Conservation (phyloP, 2,888 invertebrate genomes). For the Abrostola tripartita region DNA sequence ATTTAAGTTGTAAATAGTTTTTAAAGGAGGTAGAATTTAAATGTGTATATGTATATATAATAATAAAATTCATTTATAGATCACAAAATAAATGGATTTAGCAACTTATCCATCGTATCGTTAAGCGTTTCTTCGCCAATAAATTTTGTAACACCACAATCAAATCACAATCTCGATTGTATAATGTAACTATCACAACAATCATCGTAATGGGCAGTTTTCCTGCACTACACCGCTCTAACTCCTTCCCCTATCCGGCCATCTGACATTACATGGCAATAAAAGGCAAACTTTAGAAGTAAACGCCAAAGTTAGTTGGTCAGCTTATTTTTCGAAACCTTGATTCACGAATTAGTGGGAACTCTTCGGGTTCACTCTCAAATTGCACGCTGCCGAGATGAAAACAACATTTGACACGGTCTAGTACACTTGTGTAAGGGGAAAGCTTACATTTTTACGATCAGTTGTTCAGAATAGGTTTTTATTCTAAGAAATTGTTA, state of each 20-base stretch:
- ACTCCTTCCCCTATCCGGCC: constrained; percentile 59
- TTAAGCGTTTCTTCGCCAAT: background rate
- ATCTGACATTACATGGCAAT: constrained; percentile 71
- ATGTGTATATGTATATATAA: no score
- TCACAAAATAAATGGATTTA: no score
- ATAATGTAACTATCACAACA: constrained; percentile 38
- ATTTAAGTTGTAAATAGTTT: no score
- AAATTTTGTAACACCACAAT: constrained; percentile 25
- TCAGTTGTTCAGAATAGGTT: constrained; percentile 55
- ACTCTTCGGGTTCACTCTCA: constrained; percentile 37
- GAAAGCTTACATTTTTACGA: constrained; percentile 54
- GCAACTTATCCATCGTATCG: no score
- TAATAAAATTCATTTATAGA: no score
- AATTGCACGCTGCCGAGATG: constrained; percentile 49
- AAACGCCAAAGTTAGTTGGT: constrained; percentile 52
- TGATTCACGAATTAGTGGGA: constrained; percentile 55
- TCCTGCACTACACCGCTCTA: constrained; percentile 55
- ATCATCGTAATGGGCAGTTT: constrained; percentile 56
- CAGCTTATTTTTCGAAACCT: constrained; percentile 64
- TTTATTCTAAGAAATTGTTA: constrained; percentile 51
- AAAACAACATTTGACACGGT: constrained; percentile 73
- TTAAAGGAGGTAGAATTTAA: no score
- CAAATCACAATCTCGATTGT: constrained; percentile 25
- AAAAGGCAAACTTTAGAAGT: constrained; percentile 71
- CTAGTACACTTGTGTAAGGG: constrained; percentile 62